Conservation (phyloP, 2,797 vertebrate genomes). For the Scarus forsteni region DNA sequence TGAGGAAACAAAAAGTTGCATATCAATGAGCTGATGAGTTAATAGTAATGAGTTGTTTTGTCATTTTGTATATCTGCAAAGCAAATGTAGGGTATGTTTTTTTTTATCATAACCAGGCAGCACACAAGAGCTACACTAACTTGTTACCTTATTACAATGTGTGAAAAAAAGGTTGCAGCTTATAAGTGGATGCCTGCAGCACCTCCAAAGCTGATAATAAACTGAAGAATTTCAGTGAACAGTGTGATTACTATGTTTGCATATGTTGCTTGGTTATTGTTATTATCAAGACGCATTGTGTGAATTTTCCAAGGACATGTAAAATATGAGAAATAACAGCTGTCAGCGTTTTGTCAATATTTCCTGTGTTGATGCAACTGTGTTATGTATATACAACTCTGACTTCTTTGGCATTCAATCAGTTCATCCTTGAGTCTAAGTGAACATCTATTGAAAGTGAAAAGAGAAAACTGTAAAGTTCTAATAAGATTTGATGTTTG, state of each 20-base stretch:
- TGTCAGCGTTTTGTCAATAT: no score
- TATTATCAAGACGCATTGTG: no score
- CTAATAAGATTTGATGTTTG: no score
- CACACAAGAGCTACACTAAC: background rate
- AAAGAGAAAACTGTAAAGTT: no score
- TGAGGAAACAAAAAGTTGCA: conserved; percentile 37
- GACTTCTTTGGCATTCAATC: no score
- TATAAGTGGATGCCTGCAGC: background rate
- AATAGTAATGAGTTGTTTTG: background rate
- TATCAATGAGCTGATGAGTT: conserved; percentile 42
- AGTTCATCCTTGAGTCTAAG: no score
- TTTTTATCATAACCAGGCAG: conserved; percentile 25
- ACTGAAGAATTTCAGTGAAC: conserved; percentile 2
- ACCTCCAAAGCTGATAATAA: conserved; percentile 10
- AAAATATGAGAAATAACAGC: no score
- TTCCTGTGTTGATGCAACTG: no score
- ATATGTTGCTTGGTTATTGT: background rate
- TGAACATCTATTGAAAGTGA: no score
- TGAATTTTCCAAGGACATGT: no score
- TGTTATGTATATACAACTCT: no score
- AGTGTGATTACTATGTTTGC: conserved; percentile 10
- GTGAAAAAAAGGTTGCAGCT: background rate
- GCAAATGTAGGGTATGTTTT: background rate
- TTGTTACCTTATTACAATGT: conserved; percentile 22
- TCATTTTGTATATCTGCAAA: conserved; percentile 27